These are phyloP conservation scores for Acrobasis consociella DNA, from an alignment of 2,888 invertebrate species.

Conservation along the genomic window DNA sequence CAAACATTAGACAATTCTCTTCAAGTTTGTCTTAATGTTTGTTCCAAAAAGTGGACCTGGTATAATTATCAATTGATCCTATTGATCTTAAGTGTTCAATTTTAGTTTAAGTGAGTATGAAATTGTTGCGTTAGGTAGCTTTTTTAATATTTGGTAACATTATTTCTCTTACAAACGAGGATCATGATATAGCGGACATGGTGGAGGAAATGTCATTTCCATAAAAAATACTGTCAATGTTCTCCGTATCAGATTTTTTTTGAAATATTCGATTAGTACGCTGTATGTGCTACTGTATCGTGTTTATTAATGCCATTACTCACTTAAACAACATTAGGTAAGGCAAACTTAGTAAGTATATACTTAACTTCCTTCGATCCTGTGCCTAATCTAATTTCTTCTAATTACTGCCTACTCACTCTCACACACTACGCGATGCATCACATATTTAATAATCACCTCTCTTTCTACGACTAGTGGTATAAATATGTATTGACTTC, in stretches of 20 bases:
- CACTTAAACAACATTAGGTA: slow-evolving; percentile 47
- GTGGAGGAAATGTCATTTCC: no score
- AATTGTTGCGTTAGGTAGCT: background rate
- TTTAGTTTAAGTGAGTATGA: slow-evolving; percentile 38
- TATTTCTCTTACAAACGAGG: no score
- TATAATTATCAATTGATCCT: slow-evolving; percentile 8
- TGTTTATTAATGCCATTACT: slow-evolving; percentile 11
- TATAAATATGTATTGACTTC: slow-evolving; percentile 43
- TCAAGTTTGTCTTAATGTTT: slow-evolving; percentile 1
- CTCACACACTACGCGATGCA: slow-evolving; percentile 55
- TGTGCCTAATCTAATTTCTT: slow-evolving; percentile 39
- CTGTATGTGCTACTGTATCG: background rate
- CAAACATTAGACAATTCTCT: slow-evolving; percentile 2
- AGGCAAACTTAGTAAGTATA: slow-evolving; percentile 46
- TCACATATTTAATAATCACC: slow-evolving; percentile 66
- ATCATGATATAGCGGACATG: no score
- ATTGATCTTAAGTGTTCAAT: slow-evolving; percentile 12
- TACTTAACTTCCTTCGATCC: slow-evolving; percentile 32
- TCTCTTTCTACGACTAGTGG: slow-evolving; percentile 59
- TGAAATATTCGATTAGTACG: background rate
- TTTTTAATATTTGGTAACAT: no score
- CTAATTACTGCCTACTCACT: slow-evolving; percentile 51
- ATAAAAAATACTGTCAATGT: no score
- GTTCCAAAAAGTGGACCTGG: slow-evolving; percentile 8
- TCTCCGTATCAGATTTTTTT: no score